Percentiles rank a stretch among this genome's conserved stretches.
These are phyloP conservation scores for Actinia equina DNA, from an alignment of 64 coral and sea anemone genomes.

Conservation along the genomic window DNA sequence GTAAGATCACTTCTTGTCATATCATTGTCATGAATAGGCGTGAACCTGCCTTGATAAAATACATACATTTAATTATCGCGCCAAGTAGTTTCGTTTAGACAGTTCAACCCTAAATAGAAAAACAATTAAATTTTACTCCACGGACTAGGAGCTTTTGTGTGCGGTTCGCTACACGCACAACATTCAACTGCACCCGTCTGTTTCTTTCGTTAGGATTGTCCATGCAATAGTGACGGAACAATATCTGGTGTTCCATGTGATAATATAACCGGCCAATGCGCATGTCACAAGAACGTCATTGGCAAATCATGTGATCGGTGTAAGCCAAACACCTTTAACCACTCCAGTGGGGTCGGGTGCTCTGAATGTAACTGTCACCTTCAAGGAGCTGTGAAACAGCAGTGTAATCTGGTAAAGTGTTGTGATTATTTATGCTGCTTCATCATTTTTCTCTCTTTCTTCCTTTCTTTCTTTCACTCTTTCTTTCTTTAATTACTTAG, in stretches of 20 bases:
- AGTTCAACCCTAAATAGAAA: no score
- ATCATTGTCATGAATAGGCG: no score
- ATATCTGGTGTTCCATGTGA: conserved; percentile 48
- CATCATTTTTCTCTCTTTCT: not conserved
- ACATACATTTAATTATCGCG: no score
- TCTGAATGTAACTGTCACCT: conserved; percentile 59
- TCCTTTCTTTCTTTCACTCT: not conserved
- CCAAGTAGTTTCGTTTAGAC: no score
- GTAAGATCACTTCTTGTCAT: no score
- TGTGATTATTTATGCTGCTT: not conserved
- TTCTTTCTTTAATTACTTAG: no score
- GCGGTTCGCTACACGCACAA: no score
- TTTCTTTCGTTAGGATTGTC: conserved; percentile 54
- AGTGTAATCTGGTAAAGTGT: conserved; percentile 78
- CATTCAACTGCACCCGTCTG: not conserved
- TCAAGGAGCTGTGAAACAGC: conserved; percentile 42
- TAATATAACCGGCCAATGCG: conserved; percentile 72
- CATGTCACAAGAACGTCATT: conserved; percentile 66
- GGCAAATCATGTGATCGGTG: conserved; percentile 71
- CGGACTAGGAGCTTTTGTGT: no score
- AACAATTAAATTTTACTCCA: no score
- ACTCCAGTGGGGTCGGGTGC: conserved; percentile 63
- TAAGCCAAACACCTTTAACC: conserved; percentile 69
- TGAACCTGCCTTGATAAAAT: no score
- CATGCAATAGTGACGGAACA: conserved; percentile 55